Conservation (phyloP, 35 echinoderm and acorn worm genomes). For the Holothuria glaberrima region DNA sequence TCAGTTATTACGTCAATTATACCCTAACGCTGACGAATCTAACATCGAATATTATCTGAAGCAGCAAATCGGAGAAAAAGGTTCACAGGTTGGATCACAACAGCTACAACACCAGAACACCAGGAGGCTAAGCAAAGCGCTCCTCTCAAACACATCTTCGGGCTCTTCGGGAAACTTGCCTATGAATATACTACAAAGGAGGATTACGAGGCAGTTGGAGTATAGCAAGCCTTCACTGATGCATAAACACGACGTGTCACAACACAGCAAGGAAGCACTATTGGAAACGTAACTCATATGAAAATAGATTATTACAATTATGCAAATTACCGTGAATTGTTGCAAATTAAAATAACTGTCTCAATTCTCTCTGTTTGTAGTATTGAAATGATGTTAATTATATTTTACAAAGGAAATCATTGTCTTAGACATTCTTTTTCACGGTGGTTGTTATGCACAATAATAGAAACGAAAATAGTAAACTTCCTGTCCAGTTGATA, state of each 20-base stretch:
- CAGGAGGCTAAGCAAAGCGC: slow-evolving; percentile 16
- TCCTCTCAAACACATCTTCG: background rate
- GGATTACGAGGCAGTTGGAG: slow-evolving; percentile 14
- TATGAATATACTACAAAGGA: slow-evolving; percentile 5
- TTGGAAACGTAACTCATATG: too few relatives aligned
- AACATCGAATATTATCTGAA: slow-evolving; percentile 43
- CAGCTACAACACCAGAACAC: background rate
- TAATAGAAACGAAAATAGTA: too few relatives aligned
- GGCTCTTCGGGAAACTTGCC: background rate
- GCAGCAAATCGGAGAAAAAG: slow-evolving; percentile 13
- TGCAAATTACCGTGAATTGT: too few relatives aligned
- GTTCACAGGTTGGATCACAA: background rate
- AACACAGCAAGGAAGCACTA: slow-evolving; percentile 5
- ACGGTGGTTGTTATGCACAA: too few relatives aligned
- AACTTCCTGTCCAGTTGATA: too few relatives aligned
- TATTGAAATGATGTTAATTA: too few relatives aligned
- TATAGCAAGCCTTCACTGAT: background rate
- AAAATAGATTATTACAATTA: too few relatives aligned
- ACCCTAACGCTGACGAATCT: slow-evolving; percentile 50
- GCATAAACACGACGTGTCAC: slow-evolving; percentile 9
- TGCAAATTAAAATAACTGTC: too few relatives aligned
- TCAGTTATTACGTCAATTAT: slow-evolving; percentile 37
- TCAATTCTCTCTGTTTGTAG: too few relatives aligned
- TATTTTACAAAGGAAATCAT: too few relatives aligned
- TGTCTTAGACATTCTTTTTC: too few relatives aligned